Evolutionary conservation across 1,140 invertebrate species (phyloP), one percentile per base, ranked within the genome.

Genomic region (Tetragnatha versicolor): DNA sequence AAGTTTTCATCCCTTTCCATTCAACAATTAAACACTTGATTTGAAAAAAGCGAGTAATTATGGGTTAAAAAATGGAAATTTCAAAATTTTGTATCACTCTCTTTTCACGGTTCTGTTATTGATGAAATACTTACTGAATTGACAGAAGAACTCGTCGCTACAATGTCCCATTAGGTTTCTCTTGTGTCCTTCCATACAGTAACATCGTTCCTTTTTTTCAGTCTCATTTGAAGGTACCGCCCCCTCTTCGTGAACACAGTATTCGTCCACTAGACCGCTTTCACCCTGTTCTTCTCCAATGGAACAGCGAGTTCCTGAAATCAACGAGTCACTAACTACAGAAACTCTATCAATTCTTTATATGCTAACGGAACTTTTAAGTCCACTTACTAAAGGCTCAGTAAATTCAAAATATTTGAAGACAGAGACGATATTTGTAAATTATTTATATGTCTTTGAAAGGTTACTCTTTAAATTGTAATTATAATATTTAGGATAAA

Each of bases 121-220:
- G 42, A n/a, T n/a, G n/a, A n/a, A 31, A n/a, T 35, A 53, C 72
- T 63, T 35, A 63, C 72, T 27, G 1, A 22, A 25, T 4, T 17
- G 5, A 20, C 72, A 75, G 5, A 25, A 35, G 12, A 27, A 25
- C 12, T 75, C 72, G 2, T 42, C 17, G 17, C 65, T 35, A 6
- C 73, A 77, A 3, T 39, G 14, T 9, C 73, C 73, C n/a, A 65
- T 20, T 6, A 9, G 3, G 10, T 66, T 66, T 12, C 73, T 77
- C 31, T 39, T 39, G 33, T 17, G 55, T 2, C 73, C 61, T 3
- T 66, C 47, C 10, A 37, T 20, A 25, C 73, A 77, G 5, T 77
- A 77, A 4, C 73, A 77, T 20, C 42, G 9, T 12, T 22, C 45
- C 14, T 33, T 17, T 14, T 65, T 49, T 14, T 51, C 17, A 10